Evolutionary conservation across 2,888 invertebrate genomes (phyloP).

Genomic region (Polia nebulosa): DNA sequence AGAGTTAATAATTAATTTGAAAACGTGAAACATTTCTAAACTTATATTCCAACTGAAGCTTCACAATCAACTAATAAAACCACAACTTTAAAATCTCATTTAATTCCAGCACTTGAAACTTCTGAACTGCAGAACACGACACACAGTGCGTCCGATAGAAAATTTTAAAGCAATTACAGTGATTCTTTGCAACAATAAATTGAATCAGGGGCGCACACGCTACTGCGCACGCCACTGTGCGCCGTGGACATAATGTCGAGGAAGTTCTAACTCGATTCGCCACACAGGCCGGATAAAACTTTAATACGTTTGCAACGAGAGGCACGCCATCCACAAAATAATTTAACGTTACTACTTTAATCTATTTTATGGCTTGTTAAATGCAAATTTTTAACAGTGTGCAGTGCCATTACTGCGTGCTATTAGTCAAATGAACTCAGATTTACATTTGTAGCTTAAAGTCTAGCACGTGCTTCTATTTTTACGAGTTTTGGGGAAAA

Average conservation of each 20-base stretch:
- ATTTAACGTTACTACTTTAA: conserved; percentile 73
- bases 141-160: conserved; percentile 61
- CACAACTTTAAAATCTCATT: conserved; percentile 56
- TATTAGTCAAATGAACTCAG: conserved; percentile 67
- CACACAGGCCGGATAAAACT: conserved; percentile 74
- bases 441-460: conserved; percentile 62
- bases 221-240: conserved; percentile 57
- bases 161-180: conserved; percentile 72
- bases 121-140: conserved; percentile 43
- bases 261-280: conserved; percentile 77
- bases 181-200: conserved; percentile 72
- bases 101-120: conserved; percentile 49
- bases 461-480: conserved; percentile 54
- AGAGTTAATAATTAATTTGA: neutral
- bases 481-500: conserved; percentile 53
- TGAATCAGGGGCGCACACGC: conserved; percentile 71
- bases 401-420: conserved; percentile 63
- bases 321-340: conserved; percentile 68
- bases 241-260: conserved; percentile 71
- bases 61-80: conserved; percentile 26
- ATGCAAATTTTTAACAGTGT: conserved; percentile 68
- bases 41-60: neutral
- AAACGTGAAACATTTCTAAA: conserved; percentile 3
- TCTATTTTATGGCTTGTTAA: conserved; percentile 72
- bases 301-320: conserved; percentile 72